Evolutionary conservation across 2,797 vertebrate species (phyloP).

Genomic region (Sitta carolinensis): DNA sequence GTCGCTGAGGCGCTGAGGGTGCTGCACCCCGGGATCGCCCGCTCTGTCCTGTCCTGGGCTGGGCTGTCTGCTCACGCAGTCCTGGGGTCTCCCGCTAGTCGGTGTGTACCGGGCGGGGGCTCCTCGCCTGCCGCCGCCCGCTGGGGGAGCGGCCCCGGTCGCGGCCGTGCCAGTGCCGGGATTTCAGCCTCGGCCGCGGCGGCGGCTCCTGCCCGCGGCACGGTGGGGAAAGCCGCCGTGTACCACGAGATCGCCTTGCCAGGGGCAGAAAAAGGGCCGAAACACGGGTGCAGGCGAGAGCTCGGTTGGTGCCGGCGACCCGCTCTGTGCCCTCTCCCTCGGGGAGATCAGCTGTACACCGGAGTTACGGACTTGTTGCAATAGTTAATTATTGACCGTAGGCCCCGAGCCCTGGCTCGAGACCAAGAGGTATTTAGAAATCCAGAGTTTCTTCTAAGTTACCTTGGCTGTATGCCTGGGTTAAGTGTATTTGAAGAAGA

Average conservation of each 20-base stretch:
- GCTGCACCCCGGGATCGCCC: not conserved
- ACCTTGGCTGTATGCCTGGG: not conserved
- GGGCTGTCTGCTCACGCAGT: not conserved
- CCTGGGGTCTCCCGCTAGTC: rapidly evolving
- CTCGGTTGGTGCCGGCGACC: not conserved
- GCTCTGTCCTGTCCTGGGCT: too few species aligned
- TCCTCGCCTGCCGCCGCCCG: too few species aligned
- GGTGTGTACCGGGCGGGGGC: not conserved
- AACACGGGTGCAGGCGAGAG: not conserved
- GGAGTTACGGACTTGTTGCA: not conserved
- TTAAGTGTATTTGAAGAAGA: not conserved
- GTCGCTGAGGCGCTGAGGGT: not conserved
- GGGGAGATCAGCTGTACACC: not conserved
- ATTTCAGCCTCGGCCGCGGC: not conserved
- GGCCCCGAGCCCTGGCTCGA: not conserved
- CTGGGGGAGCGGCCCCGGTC: too few species aligned
- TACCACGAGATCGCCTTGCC: rapidly evolving
- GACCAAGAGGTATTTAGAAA: not conserved
- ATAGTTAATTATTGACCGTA: not conserved
- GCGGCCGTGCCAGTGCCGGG: not conserved
- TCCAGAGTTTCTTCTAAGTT: not conserved
- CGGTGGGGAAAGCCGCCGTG: not conserved
- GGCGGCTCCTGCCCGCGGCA: not conserved
- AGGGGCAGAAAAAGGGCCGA: rapidly evolving
- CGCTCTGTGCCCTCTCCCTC: not conserved